Conservation (phyloP, 2,888 invertebrate genomes). For the Eupithecia dodoneata region DNA sequence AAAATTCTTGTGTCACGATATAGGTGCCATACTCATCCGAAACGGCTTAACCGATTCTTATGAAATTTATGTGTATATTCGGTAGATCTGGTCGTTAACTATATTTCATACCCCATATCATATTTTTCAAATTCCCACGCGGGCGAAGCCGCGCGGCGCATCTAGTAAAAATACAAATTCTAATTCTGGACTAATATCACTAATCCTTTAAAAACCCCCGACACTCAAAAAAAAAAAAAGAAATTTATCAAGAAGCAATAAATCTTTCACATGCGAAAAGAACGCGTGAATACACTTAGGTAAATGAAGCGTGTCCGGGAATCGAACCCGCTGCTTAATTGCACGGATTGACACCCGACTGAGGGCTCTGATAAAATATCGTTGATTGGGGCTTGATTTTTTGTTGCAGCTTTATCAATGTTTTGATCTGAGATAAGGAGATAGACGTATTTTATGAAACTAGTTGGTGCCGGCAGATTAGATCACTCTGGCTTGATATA, state of each 20-base stretch:
- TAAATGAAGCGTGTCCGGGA: conserved; percentile 51
- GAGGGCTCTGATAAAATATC: conserved; percentile 44
- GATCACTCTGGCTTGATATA: neutral
- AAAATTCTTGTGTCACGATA: too few relatives aligned
- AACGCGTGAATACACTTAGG: conserved; percentile 43
- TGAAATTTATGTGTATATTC: too few relatives aligned
- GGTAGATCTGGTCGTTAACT: too few relatives aligned
- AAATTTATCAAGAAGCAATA: conserved; percentile 23
- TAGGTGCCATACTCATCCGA: too few relatives aligned
- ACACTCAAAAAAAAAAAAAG: conserved; percentile 10
- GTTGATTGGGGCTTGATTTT: conserved; percentile 23
- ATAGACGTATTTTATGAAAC: conserved; percentile 1
- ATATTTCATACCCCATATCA: too few relatives aligned
- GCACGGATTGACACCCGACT: conserved; percentile 54
- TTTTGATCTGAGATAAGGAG: conserved; percentile 11
- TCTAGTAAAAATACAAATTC: neutral
- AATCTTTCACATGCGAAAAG: conserved; percentile 33
- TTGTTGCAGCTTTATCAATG: conserved; percentile 17
- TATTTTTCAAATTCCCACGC: too few relatives aligned
- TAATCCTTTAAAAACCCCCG: neutral
- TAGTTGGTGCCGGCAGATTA: neutral
- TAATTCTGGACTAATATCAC: neutral
- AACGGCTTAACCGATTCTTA: too few relatives aligned
- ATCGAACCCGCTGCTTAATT: conserved; percentile 54
- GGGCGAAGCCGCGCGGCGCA: too few relatives aligned